Base-by-base conservation (phyloP, 2,888 invertebrate genomes). In the Xylota segnis region DNA sequence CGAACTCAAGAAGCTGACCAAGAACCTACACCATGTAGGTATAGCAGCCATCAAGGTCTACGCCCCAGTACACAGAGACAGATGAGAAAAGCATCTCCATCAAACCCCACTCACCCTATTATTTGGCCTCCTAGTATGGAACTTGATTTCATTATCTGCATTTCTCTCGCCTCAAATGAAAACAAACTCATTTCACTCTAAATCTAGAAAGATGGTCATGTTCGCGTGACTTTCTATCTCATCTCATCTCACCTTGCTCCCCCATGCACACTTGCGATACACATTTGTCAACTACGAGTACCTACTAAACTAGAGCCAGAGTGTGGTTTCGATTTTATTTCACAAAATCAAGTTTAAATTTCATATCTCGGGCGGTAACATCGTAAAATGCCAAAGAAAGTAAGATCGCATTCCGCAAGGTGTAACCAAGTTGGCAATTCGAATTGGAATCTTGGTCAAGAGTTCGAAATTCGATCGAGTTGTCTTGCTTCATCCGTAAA, bases 141-240 rank as follows among this genome's bases (percentile, higher is more conserved):
- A 59, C 27, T 52, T 23, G 5, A 16, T 50, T 27, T 32, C 32
- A 7, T 34, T 18, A 23, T 18, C 9, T 14, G 12, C 50, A 72
- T 61, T 68, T 72, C 74, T 40, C 58, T 65, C 43, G 58, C 45
- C 37, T 37, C 58, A 47, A 84, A 84, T 54, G 79, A 84, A 84
- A 84, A 68, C 58, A 84, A 84, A 84, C 74, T 84, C 83, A 84
- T 84, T 79, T 84, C 83, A 79, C 74, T 83, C 74, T 74, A 63
- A 74, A 63, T 79, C 70, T 70, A 70, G 79, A 50, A 18, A 61
- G 34, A 52, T 58, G 23, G 4, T 10, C 58, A 14, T 50, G 56
- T 66, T 79, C 47, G 50, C 58, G 43, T 45, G 74, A 84, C 83
- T 84, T 84, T 84, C 83, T 83, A 79, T 75, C 78, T 74, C 79